phyloP scores from a whole-genome alignment of 2,797 vertebrate genomes.

The Dicrostonyx torquatus region DNA sequence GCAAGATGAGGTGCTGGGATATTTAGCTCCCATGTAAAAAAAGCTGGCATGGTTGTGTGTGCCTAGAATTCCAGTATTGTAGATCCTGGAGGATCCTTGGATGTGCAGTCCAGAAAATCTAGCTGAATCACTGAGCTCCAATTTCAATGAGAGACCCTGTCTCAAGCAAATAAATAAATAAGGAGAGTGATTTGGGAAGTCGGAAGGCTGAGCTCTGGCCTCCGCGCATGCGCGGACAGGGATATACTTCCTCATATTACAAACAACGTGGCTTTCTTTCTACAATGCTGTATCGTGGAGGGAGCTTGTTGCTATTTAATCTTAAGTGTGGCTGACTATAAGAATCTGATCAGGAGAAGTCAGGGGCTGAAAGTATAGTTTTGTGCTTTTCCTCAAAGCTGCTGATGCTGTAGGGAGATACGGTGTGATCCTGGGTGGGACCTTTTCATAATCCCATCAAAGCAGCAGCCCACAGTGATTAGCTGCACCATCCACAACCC shows the following conservation, averaged over 20 bases:
- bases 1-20: not conserved
- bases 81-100: not conserved
- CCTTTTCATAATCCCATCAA: not conserved
- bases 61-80: not conserved
- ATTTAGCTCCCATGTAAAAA: not conserved
- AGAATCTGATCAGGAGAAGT: not conserved
- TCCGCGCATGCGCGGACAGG: not conserved
- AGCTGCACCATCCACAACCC: accelerated
- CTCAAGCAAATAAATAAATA: not conserved
- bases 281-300: not conserved
- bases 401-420: not conserved
- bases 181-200: not conserved
- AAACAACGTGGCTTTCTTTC: not conserved
- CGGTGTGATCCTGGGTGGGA: accelerated
- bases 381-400: not conserved
- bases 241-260: not conserved
- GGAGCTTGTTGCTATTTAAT: not conserved
- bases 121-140: not conserved
- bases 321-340: not conserved
- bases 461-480: not conserved
- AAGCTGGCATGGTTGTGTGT: too few species aligned
- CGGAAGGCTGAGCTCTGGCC: not conserved
- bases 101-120: not conserved
- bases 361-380: not conserved
- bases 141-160: not conserved